These are phyloP conservation scores for Metopolophium dirhodum DNA, from an alignment of 1,140 invertebrate species.

Conservation along the genomic window DNA sequence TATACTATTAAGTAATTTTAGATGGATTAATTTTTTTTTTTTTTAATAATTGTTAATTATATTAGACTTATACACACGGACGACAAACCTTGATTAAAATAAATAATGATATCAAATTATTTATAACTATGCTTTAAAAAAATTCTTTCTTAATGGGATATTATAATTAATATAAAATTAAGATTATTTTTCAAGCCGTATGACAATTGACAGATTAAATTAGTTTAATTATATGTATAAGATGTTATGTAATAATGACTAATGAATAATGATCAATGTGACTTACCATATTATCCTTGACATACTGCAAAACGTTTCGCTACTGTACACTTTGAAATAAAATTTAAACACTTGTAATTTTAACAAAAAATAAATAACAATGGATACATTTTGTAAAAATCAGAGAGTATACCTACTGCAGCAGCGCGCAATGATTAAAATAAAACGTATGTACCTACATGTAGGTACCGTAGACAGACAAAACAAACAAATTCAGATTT, in stretches of 20 bases:
- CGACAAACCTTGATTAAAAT: slow-evolving; percentile 6
- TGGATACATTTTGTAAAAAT: neutral
- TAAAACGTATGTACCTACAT: neutral
- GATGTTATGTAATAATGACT: neutral
- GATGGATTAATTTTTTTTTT: neutral
- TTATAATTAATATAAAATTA: slow-evolving; percentile 27
- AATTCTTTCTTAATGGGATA: neutral
- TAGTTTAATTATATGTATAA: neutral
- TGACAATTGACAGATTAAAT: neutral
- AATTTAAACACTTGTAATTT: neutral
- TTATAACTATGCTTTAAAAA: neutral
- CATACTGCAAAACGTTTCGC: neutral
- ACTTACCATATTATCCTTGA: slow-evolving; percentile 35
- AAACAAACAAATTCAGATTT: neutral
- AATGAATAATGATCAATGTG: neutral
- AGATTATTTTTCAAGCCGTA: neutral
- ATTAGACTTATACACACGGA: neutral
- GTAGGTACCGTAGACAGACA: neutral
- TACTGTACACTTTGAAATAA: neutral
- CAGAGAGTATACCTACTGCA: neutral
- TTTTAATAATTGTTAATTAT: neutral
- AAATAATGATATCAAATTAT: slow-evolving; percentile 22
- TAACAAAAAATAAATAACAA: neutral
- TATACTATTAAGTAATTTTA: neutral
- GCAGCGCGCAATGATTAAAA: neutral